Evolutionary conservation across 1,140 invertebrate species (phyloP), one percentile per base, ranked within the genome.

Genomic region (Zaprionus vittiger): DNA sequence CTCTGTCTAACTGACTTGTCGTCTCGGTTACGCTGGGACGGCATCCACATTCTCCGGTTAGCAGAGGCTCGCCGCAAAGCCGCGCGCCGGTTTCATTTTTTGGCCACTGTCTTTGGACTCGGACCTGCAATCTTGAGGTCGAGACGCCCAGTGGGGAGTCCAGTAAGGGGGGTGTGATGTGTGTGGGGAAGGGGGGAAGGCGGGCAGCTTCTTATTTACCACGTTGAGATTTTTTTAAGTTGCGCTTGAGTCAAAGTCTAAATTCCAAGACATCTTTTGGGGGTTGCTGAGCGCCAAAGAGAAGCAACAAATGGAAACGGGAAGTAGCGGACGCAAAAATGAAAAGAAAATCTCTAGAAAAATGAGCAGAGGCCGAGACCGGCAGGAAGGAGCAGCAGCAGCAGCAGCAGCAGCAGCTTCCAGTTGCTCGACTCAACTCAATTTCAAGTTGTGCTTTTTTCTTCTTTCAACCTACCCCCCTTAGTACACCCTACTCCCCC

Each of bases 11-110:
- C 41, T 34, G 22, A 44, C 6, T 6, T 7, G 57, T n/a, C 60
- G 66, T 69, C 66, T 49, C 56, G 37, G 55, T 69, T 52, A 49
- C 56, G 7, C 59, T 28, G 52, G 9, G 14, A 11, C 26, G 56
- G 56, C 67, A 65, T 63, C 20, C 41, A 56, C 80, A 86, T 79
- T 85, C 84, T 81, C 77, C 68, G 83, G 83, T 87, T 81, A 79
- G 67, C 73, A 62, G 77, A 81, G 79, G 77, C 79, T 87, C 76
- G 83, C 83, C 83, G 75, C 83, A 86, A 86, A 86, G 83, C 83
- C 84, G 81, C 81, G 81, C 73, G 37, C 68, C 61, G 68, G 68
- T 76, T 76, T 72, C 56, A 72, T 70, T 80, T 67, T 77, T 77
- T 73, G 68, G 73, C 59, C 67, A 77, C 28, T 59, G 59, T 65